phyloP scores from a whole-genome alignment of 1,140 invertebrate species.

The Wiebesia pumilae region DNA sequence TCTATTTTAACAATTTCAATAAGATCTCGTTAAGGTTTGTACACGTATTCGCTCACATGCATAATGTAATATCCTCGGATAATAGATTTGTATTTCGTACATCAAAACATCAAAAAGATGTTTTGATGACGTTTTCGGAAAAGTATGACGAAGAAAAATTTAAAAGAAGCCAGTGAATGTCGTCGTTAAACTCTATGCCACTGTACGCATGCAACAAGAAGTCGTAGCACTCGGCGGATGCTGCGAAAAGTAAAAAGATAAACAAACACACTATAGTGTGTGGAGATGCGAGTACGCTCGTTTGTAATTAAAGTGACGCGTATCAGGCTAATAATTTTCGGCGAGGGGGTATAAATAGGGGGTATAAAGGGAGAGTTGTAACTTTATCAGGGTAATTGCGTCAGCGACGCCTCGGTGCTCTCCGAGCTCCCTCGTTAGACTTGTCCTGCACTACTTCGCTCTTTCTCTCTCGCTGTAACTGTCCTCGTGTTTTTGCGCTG shows the following conservation, averaged over 20 bases:
- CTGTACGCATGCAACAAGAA: background rate
- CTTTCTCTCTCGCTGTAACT: background rate
- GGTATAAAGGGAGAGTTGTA: slow-evolving; percentile 72
- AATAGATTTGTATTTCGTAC: too few species aligned
- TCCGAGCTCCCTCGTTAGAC: slow-evolving; percentile 49
- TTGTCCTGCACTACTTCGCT: background rate
- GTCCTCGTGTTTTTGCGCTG: background rate
- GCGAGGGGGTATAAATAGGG: slow-evolving; percentile 66
- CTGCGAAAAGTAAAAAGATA: slow-evolving; percentile 4
- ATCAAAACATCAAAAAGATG: too few species aligned
- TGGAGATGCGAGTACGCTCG: slow-evolving; percentile 47
- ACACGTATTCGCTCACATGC: background rate
- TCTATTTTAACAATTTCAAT: background rate
- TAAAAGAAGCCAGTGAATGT: background rate
- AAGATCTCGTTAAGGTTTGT: background rate
- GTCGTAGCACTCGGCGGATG: background rate
- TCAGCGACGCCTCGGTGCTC: slow-evolving; percentile 69
- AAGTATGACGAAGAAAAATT: too few species aligned
- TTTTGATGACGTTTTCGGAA: too few species aligned
- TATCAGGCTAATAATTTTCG: slow-evolving; percentile 71
- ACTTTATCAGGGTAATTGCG: slow-evolving; percentile 73
- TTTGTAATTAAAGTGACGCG: slow-evolving; percentile 71
- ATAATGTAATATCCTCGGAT: too few species aligned
- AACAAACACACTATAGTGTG: slow-evolving; percentile 7
- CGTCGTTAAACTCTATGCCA: background rate